These are phyloP conservation scores for Heteromormyrus szaboi DNA, from an alignment of 2,797 vertebrate species.

Conservation along the genomic window DNA sequence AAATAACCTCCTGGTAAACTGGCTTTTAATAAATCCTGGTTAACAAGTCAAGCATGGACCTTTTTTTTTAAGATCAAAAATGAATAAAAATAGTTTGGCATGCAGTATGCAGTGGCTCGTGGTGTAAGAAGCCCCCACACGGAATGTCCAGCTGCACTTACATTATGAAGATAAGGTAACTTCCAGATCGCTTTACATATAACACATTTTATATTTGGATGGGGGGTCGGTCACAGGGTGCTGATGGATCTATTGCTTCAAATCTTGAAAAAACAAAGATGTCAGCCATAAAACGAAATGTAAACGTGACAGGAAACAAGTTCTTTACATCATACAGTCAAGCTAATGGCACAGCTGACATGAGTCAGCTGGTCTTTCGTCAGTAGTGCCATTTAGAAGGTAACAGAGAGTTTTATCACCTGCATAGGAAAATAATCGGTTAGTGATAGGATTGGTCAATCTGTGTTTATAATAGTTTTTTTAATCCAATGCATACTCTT, in stretches of 20 bases:
- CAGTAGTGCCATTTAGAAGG: neutral
- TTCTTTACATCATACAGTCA: neutral
- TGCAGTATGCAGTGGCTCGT: too few relatives aligned
- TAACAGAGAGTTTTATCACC: neutral
- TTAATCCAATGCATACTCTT: neutral
- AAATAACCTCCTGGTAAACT: conserved; percentile 39
- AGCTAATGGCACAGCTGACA: neutral
- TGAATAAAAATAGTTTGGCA: neutral
- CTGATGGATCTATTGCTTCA: conserved; percentile 33
- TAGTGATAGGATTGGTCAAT: neutral
- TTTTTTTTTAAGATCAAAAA: neutral
- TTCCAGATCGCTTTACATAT: conserved; percentile 41
- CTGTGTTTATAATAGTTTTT: neutral
- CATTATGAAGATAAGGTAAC: conserved; percentile 66
- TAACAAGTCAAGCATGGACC: conserved; percentile 40
- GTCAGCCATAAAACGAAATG: conserved; percentile 13
- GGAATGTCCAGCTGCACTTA: conserved; percentile 55
- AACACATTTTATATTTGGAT: conserved; percentile 34
- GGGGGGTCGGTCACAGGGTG: neutral
- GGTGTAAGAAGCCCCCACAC: conserved; percentile 32
- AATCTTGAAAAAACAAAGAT: conserved; percentile 18
- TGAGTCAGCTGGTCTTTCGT: neutral
- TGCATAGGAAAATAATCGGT: neutral
- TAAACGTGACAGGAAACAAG: neutral
- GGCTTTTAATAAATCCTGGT: conserved; percentile 47